These are phyloP conservation scores for Heliconius ismenius DNA, from an alignment of 2,888 invertebrate species.

Conservation along the genomic window DNA sequence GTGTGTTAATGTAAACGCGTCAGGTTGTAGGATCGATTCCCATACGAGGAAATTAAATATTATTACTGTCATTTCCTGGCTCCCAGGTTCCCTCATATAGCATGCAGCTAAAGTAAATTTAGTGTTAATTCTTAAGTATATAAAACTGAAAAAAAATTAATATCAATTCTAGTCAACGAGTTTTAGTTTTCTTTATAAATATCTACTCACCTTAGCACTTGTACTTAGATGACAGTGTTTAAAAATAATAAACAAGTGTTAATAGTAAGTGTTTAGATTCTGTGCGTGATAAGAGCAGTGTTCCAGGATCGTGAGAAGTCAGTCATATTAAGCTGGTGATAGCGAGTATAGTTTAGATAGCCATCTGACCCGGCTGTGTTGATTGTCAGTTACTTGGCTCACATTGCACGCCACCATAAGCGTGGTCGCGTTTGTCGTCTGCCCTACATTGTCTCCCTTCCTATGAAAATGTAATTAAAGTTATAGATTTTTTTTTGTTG, in stretches of 20 bases:
- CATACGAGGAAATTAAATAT: no score
- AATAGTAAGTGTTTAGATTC: slow-evolving; percentile 32
- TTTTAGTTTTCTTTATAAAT: not conserved
- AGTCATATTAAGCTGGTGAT: slow-evolving; percentile 40
- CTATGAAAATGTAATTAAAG: slow-evolving; percentile 48
- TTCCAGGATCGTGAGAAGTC: slow-evolving; percentile 45
- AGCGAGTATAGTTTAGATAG: slow-evolving; percentile 52
- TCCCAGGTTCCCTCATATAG: no score
- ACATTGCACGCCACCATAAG: slow-evolving; percentile 70
- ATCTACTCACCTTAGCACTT: not conserved
- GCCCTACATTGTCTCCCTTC: slow-evolving; percentile 57
- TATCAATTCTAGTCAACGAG: not conserved
- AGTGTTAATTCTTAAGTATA: no score
- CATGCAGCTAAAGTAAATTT: not conserved
- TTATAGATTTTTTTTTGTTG: slow-evolving; percentile 26
- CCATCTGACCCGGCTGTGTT: slow-evolving; percentile 64
- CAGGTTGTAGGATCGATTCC: no score
- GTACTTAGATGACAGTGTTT: slow-evolving; percentile 10
- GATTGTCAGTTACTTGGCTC: slow-evolving; percentile 67
- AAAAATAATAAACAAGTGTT: slow-evolving; percentile 28
- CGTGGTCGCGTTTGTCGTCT: slow-evolving; percentile 51
- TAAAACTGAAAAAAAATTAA: not conserved
- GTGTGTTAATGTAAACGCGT: no score
- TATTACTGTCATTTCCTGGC: no score
- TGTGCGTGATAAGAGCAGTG: slow-evolving; percentile 34